Percentiles rank a stretch among this genome's conserved stretches.
phyloP scores from a whole-genome alignment of 2,113 vertebrate genomes.

The Arvicanthis niloticus region DNA sequence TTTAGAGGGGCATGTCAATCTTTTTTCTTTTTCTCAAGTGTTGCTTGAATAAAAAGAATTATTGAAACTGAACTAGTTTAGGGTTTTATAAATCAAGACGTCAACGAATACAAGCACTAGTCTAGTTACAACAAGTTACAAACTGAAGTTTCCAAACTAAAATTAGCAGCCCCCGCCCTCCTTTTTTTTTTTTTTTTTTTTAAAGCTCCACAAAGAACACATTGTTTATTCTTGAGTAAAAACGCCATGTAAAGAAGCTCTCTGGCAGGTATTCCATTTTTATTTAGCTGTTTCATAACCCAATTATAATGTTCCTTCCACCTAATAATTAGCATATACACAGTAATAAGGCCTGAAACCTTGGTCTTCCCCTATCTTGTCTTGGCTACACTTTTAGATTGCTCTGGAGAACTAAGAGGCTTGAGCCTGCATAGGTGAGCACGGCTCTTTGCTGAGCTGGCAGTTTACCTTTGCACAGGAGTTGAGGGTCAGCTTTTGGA shows the following conservation, averaged over 20 bases:
- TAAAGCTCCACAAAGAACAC: constrained; percentile 72
- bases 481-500: constrained; percentile 71
- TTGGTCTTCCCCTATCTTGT: constrained; percentile 8
- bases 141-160: constrained; percentile 76
- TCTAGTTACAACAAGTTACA: constrained; percentile 75
- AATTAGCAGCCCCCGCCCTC: constrained; percentile 42
- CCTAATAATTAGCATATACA: constrained; percentile 77
- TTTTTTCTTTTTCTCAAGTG: constrained; percentile 71
- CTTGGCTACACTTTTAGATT: constrained; percentile 12
- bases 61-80: constrained; percentile 79
- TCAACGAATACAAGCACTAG: constrained; percentile 77
- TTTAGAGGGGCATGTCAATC: constrained; percentile 77
- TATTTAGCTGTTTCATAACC: constrained; percentile 74
- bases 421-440: constrained; percentile 38
- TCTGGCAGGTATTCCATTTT: constrained; percentile 77
- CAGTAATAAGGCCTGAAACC: constrained; percentile 38
- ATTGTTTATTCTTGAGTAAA: constrained; percentile 75
- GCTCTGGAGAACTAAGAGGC: neutral
- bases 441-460: constrained; percentile 24
- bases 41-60: constrained; percentile 82
- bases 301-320: constrained; percentile 62
- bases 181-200: neutral
- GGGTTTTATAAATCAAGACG: constrained; percentile 83
- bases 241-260: constrained; percentile 54
- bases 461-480: constrained; percentile 1